A percentile compares a stretch with the other conserved stretches of the same genome.
These are phyloP conservation scores for Opisthocomus hoazin DNA, from an alignment of 2,113 vertebrate species.

Conservation along the genomic window DNA sequence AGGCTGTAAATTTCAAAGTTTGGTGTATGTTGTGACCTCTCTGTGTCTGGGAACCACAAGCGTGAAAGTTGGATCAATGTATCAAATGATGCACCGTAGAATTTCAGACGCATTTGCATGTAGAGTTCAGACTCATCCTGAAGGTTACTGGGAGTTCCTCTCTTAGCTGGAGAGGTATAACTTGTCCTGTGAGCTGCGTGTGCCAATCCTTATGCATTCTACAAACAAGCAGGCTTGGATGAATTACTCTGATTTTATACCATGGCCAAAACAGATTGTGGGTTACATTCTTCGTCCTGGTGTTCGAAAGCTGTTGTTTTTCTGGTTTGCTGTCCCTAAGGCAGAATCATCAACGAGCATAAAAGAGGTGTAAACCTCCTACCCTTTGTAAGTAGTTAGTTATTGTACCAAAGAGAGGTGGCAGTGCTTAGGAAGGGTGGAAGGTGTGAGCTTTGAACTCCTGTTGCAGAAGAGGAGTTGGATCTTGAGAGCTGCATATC, in stretches of 20 bases:
- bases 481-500: not conserved
- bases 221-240: not conserved
- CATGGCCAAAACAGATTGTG: not conserved
- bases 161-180: not conserved
- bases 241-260: not conserved
- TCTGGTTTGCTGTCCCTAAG: not conserved
- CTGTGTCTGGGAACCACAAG: not conserved
- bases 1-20: not conserved
- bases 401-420: not conserved
- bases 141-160: not conserved
- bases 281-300: not conserved
- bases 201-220: not conserved
- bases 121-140: not conserved
- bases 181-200: not conserved
- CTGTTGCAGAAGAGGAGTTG: not conserved
- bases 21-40: not conserved
- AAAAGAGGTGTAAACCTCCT: not conserved
- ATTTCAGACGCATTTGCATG: not conserved
- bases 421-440: not conserved
- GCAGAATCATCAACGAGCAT: not conserved
- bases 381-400: not conserved
- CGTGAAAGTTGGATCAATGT: not conserved
- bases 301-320: not conserved
- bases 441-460: not conserved
- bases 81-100: accelerated